Evolutionary conservation across 2,888 invertebrate species (phyloP).

Genomic region (Aphrophora alni): DNA sequence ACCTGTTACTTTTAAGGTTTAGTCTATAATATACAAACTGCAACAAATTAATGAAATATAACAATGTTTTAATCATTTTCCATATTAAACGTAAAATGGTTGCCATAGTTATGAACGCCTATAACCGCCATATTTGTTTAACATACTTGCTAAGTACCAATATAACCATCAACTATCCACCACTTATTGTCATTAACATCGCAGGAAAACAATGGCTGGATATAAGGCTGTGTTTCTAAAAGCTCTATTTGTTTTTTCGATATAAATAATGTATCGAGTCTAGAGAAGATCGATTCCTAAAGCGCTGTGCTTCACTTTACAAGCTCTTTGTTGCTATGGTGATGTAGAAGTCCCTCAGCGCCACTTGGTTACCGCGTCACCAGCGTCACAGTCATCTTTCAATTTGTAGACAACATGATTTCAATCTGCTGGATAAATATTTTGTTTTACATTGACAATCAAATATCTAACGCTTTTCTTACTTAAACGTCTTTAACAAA

Average conservation of each 20-base stretch:
- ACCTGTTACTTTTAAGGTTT: too few species aligned
- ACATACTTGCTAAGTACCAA: not conserved
- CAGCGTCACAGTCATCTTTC: not conserved
- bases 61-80: too few species aligned
- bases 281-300: constrained; percentile 34
- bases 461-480: too few species aligned
- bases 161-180: not conserved
- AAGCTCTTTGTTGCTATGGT: constrained; percentile 39
- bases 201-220: not conserved
- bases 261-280: constrained; percentile 37
- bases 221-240: constrained; percentile 28
- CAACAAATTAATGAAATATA: too few species aligned
- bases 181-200: not conserved
- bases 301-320: constrained; percentile 15
- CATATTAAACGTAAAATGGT: too few species aligned
- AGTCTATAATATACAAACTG: too few species aligned
- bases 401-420: constrained; percentile 16
- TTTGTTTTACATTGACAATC: not conserved
- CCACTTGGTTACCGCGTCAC: not conserved
- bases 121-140: not conserved
- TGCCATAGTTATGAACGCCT: not conserved
- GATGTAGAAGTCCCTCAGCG: constrained; percentile 30
- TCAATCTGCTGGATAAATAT: not conserved
- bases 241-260: constrained; percentile 39
- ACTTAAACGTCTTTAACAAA: too few species aligned